phyloP scores from a whole-genome alignment of 1,140 invertebrate genomes.

The Rhopalosiphum padi region DNA sequence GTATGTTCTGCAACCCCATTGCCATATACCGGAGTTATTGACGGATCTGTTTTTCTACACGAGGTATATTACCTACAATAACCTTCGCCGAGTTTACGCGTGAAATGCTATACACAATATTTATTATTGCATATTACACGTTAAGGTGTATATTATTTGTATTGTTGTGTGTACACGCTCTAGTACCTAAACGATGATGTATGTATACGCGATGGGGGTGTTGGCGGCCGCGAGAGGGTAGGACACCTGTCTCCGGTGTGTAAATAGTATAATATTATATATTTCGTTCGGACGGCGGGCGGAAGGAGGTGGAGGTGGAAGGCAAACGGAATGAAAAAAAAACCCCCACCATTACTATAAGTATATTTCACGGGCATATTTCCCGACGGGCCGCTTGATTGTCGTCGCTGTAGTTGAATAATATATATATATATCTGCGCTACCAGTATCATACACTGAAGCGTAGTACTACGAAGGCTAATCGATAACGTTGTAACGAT shows the following conservation, averaged over 20 bases:
- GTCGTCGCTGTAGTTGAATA: neutral
- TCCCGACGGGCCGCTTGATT: neutral
- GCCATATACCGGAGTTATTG: neutral
- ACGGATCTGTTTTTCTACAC: constrained; percentile 33
- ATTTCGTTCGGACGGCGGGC: neutral
- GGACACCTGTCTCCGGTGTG: neutral
- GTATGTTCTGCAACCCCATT: neutral
- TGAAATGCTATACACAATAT: neutral
- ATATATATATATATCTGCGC: neutral
- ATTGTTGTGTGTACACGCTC: neutral
- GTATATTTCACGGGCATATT: neutral
- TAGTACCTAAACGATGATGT: neutral
- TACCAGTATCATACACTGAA: too few relatives aligned
- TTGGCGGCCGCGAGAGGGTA: neutral
- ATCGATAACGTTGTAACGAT: neutral
- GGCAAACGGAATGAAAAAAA: neutral
- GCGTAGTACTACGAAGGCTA: neutral
- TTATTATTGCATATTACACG: neutral
- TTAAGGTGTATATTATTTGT: neutral
- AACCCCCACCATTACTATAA: neutral
- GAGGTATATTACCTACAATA: neutral
- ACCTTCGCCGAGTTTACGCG: neutral
- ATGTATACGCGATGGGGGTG: neutral
- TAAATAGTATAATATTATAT: neutral
- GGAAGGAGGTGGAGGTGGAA: too few relatives aligned